phyloP scores from a whole-genome alignment of 2,113 vertebrate genomes.

The Pseudopodoces humilis region DNA sequence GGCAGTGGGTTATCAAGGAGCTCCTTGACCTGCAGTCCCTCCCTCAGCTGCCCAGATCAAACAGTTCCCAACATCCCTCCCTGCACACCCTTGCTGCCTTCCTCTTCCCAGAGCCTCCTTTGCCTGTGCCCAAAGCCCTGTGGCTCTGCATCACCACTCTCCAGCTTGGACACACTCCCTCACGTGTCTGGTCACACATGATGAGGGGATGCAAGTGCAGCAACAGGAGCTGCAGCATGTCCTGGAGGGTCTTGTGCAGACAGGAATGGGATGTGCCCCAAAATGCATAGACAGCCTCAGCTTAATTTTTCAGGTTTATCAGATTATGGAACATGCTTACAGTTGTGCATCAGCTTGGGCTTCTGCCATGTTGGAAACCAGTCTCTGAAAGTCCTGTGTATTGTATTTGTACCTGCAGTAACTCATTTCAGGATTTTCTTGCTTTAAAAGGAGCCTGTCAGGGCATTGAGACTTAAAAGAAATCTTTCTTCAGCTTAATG shows the following conservation, averaged over 20 bases:
- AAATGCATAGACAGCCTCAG: neutral
- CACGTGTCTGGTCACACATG: neutral
- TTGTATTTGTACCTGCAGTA: neutral
- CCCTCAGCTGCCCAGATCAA: neutral
- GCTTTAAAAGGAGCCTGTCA: neutral
- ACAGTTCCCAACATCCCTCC: neutral
- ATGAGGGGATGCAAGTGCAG: neutral
- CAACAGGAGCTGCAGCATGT: neutral
- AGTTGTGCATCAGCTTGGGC: neutral
- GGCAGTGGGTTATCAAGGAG: neutral
- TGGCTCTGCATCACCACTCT: neutral
- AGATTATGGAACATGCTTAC: neutral
- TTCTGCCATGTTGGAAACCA: neutral
- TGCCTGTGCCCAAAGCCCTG: neutral
- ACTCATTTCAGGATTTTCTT: neutral
- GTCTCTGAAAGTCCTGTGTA: neutral
- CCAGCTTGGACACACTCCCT: neutral
- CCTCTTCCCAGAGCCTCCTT: no score
- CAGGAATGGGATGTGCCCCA: neutral
- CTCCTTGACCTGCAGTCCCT: neutral
- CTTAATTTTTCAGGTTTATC: neutral
- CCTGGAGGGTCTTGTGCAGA: neutral
- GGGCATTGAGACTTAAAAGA: neutral
- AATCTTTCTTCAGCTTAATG: neutral
- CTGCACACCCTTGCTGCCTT: neutral